A percentile compares a stretch with the other conserved stretches of the same genome.
phyloP scores from a whole-genome alignment of 2,888 invertebrate genomes.

The Capitulum mitella region DNA sequence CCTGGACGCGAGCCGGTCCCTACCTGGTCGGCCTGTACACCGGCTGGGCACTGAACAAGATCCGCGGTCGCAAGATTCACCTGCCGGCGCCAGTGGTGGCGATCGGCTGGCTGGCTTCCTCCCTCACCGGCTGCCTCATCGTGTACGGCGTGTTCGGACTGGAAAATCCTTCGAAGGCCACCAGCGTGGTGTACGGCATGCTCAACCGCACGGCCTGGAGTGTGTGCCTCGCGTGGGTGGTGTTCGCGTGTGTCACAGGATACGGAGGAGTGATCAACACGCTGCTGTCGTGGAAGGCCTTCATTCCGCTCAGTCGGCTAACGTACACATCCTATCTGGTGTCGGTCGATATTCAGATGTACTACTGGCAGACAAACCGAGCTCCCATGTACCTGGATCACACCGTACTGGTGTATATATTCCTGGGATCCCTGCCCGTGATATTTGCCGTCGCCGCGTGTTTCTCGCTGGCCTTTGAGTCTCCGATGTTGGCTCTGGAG shows the following conservation, averaged over 20 bases:
- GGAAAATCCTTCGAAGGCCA: not conserved
- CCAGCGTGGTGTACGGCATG: not conserved
- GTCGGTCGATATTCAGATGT: not conserved
- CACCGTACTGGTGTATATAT: not conserved
- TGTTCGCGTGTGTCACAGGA: too few species aligned
- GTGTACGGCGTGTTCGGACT: not conserved
- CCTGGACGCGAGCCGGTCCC: not conserved
- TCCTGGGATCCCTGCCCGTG: not conserved
- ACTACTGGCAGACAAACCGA: not conserved
- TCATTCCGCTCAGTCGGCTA: too few species aligned
- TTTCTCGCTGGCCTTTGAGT: not conserved
- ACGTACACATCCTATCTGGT: not conserved
- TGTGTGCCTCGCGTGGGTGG: not conserved
- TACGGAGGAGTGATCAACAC: not conserved
- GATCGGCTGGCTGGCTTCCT: not conserved
- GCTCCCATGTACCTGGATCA: not conserved
- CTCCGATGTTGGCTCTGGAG: not conserved
- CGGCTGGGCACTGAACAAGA: not conserved
- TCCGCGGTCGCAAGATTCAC: not conserved
- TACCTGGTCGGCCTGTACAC: not conserved
- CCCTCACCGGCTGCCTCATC: not conserved
- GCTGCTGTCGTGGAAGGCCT: not conserved
- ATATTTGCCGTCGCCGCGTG: not conserved
- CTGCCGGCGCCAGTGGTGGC: too few species aligned
- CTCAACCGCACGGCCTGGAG: not conserved